Evolutionary conservation across 2,113 vertebrate genomes (phyloP), one percentile per base, ranked within the genome.

Genomic region (Meriones unguiculatus): DNA sequence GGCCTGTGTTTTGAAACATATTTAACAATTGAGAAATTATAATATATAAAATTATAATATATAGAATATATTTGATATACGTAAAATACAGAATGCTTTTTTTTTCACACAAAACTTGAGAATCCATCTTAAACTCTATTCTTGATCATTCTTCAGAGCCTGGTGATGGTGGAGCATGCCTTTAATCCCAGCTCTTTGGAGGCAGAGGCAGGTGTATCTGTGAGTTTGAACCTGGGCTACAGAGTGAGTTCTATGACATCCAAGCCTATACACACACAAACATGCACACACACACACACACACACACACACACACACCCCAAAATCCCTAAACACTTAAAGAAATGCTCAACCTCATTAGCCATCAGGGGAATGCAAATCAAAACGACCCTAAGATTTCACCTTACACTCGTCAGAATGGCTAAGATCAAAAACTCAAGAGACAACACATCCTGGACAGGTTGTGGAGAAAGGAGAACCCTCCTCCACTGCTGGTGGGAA

Each of bases 41-140:
- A 80, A 24, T 46, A 46, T 46, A 46, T 46, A 46, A 46, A 46
- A 46, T 46, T 46, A 46, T 46, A 46, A 46, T 46, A 46, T 46
- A 46, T 46, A 46, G 46, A 46, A 46, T 46, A 46, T 46, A 46
- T 46, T 5, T 46, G 46, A 30, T 54, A 84, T 38, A 65, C 12
- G 78, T 46, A 35, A 9, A 90, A 35, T 17, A 77, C 17, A 54
- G 18, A 90, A 90, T 41, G 0, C 46, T 41, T 84, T 64, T 41
- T 65, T 87, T 89, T 97, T 82, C 9, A 76, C 30, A 54, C 2
- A 90, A 41, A 92, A 62, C 38, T 76, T 91, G 50, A 85, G 52
- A 95, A 94, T 46, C 59, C 2, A 80, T 5, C 78, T 25, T 54
- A 86, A 13, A 75, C 2, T 17, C 10, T 80, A 3, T 75, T 52